phyloP scores from a whole-genome alignment of 1,140 invertebrate genomes.

The Homalodisca vitripennis region DNA sequence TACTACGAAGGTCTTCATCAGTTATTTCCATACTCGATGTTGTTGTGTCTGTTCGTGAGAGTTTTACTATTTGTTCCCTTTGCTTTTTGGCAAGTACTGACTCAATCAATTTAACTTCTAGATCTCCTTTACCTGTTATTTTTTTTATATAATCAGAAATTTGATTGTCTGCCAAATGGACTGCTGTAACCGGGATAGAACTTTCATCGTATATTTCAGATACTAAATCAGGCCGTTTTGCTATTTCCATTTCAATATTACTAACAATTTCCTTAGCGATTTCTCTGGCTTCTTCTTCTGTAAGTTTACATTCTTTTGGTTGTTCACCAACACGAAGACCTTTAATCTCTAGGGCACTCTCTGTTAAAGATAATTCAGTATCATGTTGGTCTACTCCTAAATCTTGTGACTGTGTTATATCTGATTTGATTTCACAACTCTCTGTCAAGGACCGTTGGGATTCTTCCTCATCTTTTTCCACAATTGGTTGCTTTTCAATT shows the following conservation, averaged over 20 bases:
- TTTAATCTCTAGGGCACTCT: conserved; percentile 13
- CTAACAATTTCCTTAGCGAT: conserved; percentile 54
- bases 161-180: conserved; percentile 44
- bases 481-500: conserved; percentile 42
- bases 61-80: conserved; percentile 48
- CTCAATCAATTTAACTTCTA: conserved; percentile 51
- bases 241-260: conserved; percentile 55
- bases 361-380: conserved; percentile 31
- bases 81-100: conserved; percentile 52
- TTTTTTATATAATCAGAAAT: conserved; percentile 50
- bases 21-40: conserved; percentile 65
- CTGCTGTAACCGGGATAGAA: conserved; percentile 33
- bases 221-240: conserved; percentile 45
- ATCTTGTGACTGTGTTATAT: neutral
- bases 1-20: conserved; percentile 63
- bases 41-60: conserved; percentile 54
- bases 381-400: no score
- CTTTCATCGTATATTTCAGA: conserved; percentile 17
- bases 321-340: neutral
- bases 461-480: conserved; percentile 47
- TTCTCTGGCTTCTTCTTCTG: conserved; percentile 46
- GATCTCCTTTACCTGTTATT: conserved; percentile 50
- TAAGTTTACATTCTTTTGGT: conserved; percentile 39
- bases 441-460: conserved; percentile 33
- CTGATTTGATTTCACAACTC: conserved; percentile 18